phyloP scores from a whole-genome alignment of 2,797 vertebrate species.

The Lacerta viridis region DNA sequence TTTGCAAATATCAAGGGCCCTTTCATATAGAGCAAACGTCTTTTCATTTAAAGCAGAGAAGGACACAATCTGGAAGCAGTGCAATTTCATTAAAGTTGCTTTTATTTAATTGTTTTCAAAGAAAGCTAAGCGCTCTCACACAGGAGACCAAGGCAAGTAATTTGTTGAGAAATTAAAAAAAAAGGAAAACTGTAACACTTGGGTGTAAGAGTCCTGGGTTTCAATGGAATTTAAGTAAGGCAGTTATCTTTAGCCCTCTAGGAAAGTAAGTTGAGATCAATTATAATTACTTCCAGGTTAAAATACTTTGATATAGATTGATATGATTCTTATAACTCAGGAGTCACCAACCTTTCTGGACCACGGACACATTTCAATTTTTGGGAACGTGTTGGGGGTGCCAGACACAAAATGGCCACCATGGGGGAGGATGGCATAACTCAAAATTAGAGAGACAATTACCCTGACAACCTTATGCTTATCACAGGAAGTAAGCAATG shows the following conservation, averaged over 20 bases:
- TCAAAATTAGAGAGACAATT: too few species aligned
- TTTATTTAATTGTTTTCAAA: not conserved
- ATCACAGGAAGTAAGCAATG: too few species aligned
- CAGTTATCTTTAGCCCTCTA: not conserved
- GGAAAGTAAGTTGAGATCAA: not conserved
- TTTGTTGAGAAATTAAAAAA: not conserved
- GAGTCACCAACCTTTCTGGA: too few species aligned
- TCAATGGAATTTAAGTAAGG: not conserved
- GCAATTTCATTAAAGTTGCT: not conserved
- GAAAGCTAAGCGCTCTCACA: not conserved
- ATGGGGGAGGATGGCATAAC: too few species aligned
- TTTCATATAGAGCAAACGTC: constrained; percentile 60
- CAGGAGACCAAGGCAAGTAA: not conserved
- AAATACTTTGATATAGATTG: too few species aligned
- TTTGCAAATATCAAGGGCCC: constrained; percentile 60
- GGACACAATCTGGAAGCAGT: constrained; percentile 11
- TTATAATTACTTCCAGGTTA: too few species aligned
- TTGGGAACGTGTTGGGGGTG: too few species aligned
- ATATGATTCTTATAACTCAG: too few species aligned
- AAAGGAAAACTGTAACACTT: not conserved
- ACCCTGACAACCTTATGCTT: too few species aligned
- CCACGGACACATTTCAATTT: too few species aligned
- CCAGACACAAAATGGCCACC: too few species aligned
- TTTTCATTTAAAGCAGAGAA: constrained; percentile 52
- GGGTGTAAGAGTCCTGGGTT: not conserved